Evolutionary conservation across 2,888 invertebrate species (phyloP), one percentile per base, ranked within the genome.

Genomic region (Helicoverpa assulta): DNA sequence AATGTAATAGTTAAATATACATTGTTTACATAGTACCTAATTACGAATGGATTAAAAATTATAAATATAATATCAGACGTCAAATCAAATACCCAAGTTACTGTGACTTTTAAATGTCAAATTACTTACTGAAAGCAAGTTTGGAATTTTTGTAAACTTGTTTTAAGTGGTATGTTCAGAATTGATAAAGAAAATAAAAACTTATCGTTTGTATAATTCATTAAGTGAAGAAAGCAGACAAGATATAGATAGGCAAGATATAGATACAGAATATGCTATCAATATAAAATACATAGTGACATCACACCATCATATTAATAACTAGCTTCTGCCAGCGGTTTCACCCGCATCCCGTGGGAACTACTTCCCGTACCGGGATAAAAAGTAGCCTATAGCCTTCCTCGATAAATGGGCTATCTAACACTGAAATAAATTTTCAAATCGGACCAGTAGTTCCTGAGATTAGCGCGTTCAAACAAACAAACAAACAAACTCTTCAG

Each of bases 21-120:
- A 71, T 61, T 61, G 55, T 56, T 72, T 29, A 37, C 0, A 12
- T 40, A 26, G 19, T 6, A 43, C n/a, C n/a, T n/a, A n/a, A 26
- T 56, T 21, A 52, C n/a, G 47, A 19, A 6, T 1, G 16, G 50
- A 58, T 62, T 71, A 69, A 1, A 21, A 52, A 21, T 47, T 72
- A 71, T 72, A 29, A 14, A 60, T 26, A 0, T 14, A 21, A 0
- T 10, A 21, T 2, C 12, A 1, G 73, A 78, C 55, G 55, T 78
- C 12, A 61, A 18, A 50, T 40, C 26, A 3, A 54, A 16, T 18
- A 16, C 16, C 58, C 33, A 77, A 37, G 43, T 37, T 29, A 16
- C 2, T 29, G 6, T 7, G 26, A 47, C 47, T 47, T 47, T 47
- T 40, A 29, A 26, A 19, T 21, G 26, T 50, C 10, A 2, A 21